A percentile compares a stretch with the other conserved stretches of the same genome.
Conservation (phyloP, 2,888 invertebrate species). For the Leistus spinibarbis region DNA sequence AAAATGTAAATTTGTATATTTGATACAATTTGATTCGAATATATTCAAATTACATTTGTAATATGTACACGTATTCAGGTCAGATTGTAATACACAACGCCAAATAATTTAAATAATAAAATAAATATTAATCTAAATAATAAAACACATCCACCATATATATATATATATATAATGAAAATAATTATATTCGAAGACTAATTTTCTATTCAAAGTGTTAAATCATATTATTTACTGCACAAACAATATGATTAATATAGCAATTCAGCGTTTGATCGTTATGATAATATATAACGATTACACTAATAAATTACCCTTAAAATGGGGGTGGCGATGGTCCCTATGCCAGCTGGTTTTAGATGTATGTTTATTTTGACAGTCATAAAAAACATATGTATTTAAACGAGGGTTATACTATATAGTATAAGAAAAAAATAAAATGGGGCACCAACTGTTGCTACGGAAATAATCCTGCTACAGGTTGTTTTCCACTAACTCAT, state of each 20-base stretch:
- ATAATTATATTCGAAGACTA: no score
- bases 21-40: no score
- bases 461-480: background rate
- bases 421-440: background rate
- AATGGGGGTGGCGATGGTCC: background rate
- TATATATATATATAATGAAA: no score
- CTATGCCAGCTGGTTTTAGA: background rate
- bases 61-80: background rate
- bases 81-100: background rate
- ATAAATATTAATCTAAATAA: background rate
- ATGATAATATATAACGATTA: background rate
- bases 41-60: background rate
- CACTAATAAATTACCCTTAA: background rate
- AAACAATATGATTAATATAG: background rate
- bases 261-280: background rate
- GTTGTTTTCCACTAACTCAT: background rate
- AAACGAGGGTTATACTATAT: background rate
- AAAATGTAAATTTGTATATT: background rate
- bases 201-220: background rate
- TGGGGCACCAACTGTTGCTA: background rate
- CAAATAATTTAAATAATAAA: background rate
- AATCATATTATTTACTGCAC: background rate
- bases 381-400: background rate
- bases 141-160: background rate
- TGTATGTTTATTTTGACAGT: background rate